Evolutionary conservation across 2,888 invertebrate genomes (phyloP), one percentile per base, ranked within the genome.

Genomic region (Sarcophaga rosellei): DNA sequence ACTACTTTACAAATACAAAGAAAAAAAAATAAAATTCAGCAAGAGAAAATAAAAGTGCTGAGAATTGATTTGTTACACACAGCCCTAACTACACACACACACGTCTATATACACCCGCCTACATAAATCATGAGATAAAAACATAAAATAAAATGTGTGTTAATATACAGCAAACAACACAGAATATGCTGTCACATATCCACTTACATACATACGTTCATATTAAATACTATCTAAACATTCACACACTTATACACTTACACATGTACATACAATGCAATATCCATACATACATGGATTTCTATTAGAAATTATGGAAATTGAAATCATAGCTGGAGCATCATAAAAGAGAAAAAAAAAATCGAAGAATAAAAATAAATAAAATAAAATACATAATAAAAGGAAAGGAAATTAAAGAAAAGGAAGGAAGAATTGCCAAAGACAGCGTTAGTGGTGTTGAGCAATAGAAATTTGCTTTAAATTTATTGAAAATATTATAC

Each of bases 11-110:
- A 17, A 8, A 62, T 20, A 66, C 8, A 76, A 45, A 63, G 23
- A 73, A 79, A 59, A 47, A 25, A 73, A 53, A 53, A 35, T 65
- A 25, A 84, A 74, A 11, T 57, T 23, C 63, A 81, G 77, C 57
- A 81, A 68, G 15, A 66, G 61, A 84, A 75, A 84, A 70, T 75
- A 75, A 86, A 84, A 78, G 75, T 78, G 81, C 81, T 66, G 47
- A 84, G 70, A 81, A 86, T 86, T 81, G 81, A 86, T 84, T 86
- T 86, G 81, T 25, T 70, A 62, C 45, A 84, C 21, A 70, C 63
- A 79, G 69, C 65, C 66, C 65, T 75, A 76, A 17, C 20, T n/a
- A 73, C 59, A 69, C 68, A 81, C 20, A 70, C 63, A 62, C 2
- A 79, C 3, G 1, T 15, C 3, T 23, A 21, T 20, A 25, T 35